Percentiles rank a stretch among this genome's conserved stretches.
phyloP scores from a whole-genome alignment of 2,797 vertebrate genomes.

The Melanitta fusca region DNA sequence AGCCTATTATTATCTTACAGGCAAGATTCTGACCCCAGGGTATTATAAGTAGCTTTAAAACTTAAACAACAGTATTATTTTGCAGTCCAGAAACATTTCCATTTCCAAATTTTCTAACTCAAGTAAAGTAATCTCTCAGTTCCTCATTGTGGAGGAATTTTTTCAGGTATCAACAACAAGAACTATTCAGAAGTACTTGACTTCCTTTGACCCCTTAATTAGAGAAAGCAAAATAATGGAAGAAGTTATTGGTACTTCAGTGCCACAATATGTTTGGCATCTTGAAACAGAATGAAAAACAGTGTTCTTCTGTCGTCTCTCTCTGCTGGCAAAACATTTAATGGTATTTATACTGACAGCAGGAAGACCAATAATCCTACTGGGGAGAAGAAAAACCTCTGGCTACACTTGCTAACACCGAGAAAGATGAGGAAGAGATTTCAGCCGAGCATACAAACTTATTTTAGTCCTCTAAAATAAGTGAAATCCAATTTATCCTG shows the following conservation, averaged over 20 bases:
- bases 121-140: not conserved
- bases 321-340: not conserved
- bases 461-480: not conserved
- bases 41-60: not conserved
- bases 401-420: not conserved
- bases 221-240: not conserved
- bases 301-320: not conserved
- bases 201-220: not conserved
- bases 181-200: not conserved
- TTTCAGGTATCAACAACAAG: not conserved
- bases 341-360: not conserved
- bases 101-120: not conserved
- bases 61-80: not conserved
- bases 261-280: not conserved
- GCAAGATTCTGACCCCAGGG: slow-evolving; percentile 1
- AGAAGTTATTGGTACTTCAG: not conserved
- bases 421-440: not conserved
- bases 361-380: not conserved
- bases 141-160: not conserved
- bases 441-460: not conserved
- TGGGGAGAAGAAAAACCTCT: not conserved
- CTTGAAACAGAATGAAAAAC: not conserved
- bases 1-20: not conserved
- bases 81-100: not conserved
- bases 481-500: not conserved